These are phyloP conservation scores for Saccopteryx bilineata DNA, from an alignment of 2,113 vertebrate genomes.

Conservation along the genomic window DNA sequence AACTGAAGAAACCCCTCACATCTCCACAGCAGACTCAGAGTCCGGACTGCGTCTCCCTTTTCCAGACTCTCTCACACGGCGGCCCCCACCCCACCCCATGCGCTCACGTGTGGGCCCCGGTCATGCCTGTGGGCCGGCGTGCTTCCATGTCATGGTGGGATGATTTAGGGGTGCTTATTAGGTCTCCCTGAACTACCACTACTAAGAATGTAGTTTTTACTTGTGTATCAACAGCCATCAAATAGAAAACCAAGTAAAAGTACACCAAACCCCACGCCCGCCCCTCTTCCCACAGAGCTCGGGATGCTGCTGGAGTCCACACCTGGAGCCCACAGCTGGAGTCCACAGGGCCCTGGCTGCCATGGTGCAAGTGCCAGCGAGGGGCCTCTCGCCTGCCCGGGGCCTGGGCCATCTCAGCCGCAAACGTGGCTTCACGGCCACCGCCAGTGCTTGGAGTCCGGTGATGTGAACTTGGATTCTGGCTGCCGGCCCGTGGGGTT, in stretches of 20 bases:
- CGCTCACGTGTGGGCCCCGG: background rate
- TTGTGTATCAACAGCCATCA: background rate
- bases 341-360: too few species aligned
- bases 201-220: background rate
- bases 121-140: background rate
- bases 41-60: background rate
- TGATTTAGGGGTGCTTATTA: accelerated
- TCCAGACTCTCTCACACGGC: background rate
- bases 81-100: too few species aligned
- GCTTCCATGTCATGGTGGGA: accelerated
- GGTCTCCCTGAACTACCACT: too few species aligned
- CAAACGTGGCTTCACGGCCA: background rate
- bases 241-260: background rate
- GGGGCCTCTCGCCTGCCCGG: background rate
- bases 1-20: background rate
- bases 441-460: background rate
- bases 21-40: background rate
- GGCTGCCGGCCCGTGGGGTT: background rate
- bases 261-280: background rate
- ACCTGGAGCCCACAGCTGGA: background rate
- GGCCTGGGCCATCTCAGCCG: background rate
- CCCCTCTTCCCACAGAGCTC: background rate
- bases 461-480: background rate
- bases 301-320: background rate
- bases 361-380: too few species aligned